These are phyloP conservation scores for Odontamblyopus rebecca DNA, from an alignment of 2,797 vertebrate genomes.

Conservation along the genomic window DNA sequence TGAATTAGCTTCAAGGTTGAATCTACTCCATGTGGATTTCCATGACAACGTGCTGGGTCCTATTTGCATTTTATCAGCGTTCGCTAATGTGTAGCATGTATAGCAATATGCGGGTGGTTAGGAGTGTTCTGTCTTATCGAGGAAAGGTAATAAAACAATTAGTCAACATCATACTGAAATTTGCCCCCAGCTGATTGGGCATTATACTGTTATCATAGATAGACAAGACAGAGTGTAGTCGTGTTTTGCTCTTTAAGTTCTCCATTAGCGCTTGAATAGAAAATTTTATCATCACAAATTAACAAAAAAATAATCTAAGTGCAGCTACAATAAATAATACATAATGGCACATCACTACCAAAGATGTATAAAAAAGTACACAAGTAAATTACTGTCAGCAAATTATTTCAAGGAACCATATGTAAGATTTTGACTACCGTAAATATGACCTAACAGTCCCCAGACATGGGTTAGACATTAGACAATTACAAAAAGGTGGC, in stretches of 20 bases:
- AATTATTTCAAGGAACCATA: no score
- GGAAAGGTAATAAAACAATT: conserved; percentile 8
- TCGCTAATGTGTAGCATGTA: conserved; percentile 3
- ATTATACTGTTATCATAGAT: not conserved
- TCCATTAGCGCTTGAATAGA: not conserved
- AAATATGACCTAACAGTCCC: no score
- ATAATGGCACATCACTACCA: no score
- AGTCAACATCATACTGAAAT: not conserved
- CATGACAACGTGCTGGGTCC: not conserved
- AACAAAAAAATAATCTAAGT: not conserved
- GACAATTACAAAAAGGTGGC: no score
- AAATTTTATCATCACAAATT: not conserved
- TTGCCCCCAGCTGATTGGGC: not conserved
- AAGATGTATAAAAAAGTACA: no score
- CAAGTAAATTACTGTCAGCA: no score
- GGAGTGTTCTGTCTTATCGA: not conserved
- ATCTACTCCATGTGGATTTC: conserved; percentile 1
- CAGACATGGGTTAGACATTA: no score
- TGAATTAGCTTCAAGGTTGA: conserved; percentile 13
- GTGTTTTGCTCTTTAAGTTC: not conserved
- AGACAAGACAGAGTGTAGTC: not conserved
- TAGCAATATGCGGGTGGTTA: not conserved
- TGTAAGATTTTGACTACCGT: no score
- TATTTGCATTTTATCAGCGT: conserved; percentile 12
- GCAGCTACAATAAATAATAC: no score